Conservation (phyloP, 2,113 vertebrate genomes). For the Cacatua alba region DNA sequence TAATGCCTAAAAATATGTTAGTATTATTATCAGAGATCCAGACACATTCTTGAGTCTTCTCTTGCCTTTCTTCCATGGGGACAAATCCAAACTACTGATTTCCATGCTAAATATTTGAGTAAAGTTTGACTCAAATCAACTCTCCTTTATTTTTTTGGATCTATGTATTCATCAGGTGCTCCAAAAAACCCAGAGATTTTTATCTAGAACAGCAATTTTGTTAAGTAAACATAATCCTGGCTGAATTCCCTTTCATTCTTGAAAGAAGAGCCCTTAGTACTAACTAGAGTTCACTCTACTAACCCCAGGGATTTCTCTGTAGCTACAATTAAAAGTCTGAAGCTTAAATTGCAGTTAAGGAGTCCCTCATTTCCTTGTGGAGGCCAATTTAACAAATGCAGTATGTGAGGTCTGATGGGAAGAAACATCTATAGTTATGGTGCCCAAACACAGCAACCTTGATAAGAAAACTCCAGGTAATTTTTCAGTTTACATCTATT, state of each 20-base stretch:
- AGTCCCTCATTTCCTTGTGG: neutral
- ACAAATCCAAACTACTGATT: neutral
- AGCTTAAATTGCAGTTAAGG: neutral
- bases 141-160: neutral
- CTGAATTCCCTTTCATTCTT: neutral
- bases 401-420: neutral
- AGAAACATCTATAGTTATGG: neutral
- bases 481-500: neutral
- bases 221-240: neutral
- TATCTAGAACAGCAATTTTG: neutral
- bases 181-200: neutral
- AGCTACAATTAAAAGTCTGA: neutral
- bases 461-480: neutral
- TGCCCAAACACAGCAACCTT: neutral
- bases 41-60: neutral
- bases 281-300: neutral
- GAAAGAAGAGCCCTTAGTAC: neutral
- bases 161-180: neutral
- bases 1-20: neutral
- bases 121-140: neutral
- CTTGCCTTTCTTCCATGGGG: neutral
- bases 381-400: neutral
- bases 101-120: neutral
- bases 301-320: neutral
- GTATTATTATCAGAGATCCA: neutral